Conservation (phyloP, 37 sponge, comb jelly and placozoan genomes). For the Dysidea cf. avara region DNA sequence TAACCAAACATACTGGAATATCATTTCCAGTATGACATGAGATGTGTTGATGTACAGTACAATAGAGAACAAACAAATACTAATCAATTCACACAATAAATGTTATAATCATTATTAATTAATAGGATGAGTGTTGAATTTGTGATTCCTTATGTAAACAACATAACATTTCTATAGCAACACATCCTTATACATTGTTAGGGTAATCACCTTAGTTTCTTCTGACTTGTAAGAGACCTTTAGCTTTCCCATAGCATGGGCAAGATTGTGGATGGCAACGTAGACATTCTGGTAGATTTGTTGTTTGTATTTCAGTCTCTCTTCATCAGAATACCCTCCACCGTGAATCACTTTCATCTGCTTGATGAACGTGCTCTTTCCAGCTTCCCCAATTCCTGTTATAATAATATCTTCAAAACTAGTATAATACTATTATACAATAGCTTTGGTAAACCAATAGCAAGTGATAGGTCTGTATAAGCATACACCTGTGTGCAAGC, state of each 20-base stretch:
- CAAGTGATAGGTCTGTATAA: too few species aligned
- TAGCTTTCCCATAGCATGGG: conserved; percentile 49
- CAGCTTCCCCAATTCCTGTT: conserved; percentile 95
- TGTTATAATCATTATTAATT: too few species aligned
- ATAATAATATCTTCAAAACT: too few species aligned
- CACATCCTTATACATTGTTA: too few species aligned
- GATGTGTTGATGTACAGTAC: too few species aligned
- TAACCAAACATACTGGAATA: too few species aligned
- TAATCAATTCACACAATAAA: too few species aligned
- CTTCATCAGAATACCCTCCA: conserved; percentile 75
- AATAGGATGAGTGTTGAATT: too few species aligned
- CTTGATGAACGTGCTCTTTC: conserved; percentile 98
- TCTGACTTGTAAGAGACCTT: conserved; percentile 17
- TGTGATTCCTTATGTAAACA: background rate
- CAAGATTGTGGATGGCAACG: conserved; percentile 50
- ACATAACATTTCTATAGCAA: background rate
- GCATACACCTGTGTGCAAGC: too few species aligned
- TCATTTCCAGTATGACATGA: too few species aligned
- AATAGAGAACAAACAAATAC: too few species aligned
- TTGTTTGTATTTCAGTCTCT: conserved; percentile 55
- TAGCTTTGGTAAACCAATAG: too few species aligned
- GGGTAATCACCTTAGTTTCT: background rate
- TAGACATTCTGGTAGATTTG: conserved; percentile 84
- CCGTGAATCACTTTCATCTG: conserved; percentile 99
- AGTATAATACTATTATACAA: background rate